Evolutionary conservation across 2,888 invertebrate species (phyloP).

Genomic region (Synanthedon andrenaeformis): DNA sequence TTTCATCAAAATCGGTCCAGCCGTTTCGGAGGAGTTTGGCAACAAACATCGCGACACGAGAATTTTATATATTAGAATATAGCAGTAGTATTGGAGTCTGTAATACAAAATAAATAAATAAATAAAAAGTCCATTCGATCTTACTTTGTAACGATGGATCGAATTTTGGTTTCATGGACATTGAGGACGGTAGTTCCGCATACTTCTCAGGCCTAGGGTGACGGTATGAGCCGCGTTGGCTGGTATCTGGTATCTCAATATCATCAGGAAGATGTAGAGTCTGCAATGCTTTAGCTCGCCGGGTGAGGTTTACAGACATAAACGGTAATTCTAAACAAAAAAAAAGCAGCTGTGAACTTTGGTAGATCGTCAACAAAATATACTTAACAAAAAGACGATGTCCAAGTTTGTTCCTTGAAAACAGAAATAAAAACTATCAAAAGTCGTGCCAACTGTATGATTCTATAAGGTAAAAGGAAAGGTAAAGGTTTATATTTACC

Average conservation of each 20-base stretch:
- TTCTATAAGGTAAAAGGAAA: too few relatives aligned
- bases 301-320: slow-evolving; percentile 54
- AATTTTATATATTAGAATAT: too few relatives aligned
- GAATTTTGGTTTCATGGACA: slow-evolving; percentile 45
- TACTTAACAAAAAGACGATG: neutral
- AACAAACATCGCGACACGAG: too few relatives aligned
- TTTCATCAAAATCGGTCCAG: too few relatives aligned
- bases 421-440: too few relatives aligned
- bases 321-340: slow-evolving; percentile 45
- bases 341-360: neutral
- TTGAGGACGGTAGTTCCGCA: slow-evolving; percentile 28
- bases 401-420: too few relatives aligned
- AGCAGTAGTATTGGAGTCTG: too few relatives aligned
- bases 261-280: slow-evolving; percentile 55
- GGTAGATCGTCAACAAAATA: neutral
- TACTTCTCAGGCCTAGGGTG: slow-evolving; percentile 43
- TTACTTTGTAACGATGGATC: slow-evolving; percentile 42
- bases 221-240: slow-evolving; percentile 39
- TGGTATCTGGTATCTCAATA: slow-evolving; percentile 49
- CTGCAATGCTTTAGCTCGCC: slow-evolving; percentile 53
- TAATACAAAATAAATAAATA: too few relatives aligned
- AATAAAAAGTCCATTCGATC: slow-evolving; percentile 3
- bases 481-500: too few relatives aligned
- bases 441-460: too few relatives aligned
- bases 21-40: too few relatives aligned